A percentile compares a stretch with the other conserved stretches of the same genome.
Evolutionary conservation across 2,888 invertebrate genomes (phyloP).

Genomic region (Drosophila colorata): DNA sequence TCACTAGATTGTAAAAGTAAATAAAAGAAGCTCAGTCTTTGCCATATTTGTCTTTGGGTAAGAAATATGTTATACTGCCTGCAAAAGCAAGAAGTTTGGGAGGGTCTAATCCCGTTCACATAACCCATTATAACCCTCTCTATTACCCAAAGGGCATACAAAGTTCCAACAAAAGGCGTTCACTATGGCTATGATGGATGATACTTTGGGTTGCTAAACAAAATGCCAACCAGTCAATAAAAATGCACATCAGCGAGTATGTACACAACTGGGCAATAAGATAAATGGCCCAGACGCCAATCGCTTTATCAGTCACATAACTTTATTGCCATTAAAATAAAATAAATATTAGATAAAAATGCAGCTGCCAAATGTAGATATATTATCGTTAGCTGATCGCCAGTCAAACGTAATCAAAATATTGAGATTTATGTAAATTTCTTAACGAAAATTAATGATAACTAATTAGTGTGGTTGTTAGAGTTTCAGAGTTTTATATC

Average conservation of each 20-base stretch:
- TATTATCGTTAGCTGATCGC: constrained; percentile 42
- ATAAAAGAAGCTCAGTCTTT: too few species aligned
- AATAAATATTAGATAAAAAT: constrained; percentile 9
- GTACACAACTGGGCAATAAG: constrained; percentile 32
- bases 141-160: constrained; percentile 30
- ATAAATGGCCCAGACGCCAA: constrained; percentile 32
- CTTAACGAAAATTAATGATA: constrained; percentile 52
- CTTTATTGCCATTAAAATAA: constrained; percentile 4
- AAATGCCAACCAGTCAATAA: constrained; percentile 60
- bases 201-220: constrained; percentile 41
- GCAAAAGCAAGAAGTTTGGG: background rate
- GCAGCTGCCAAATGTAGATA: constrained; percentile 24
- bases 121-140: background rate
- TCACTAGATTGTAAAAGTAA: too few species aligned
- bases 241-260: constrained; percentile 54
- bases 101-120: background rate
- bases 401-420: constrained; percentile 16
- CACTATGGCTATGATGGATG: constrained; percentile 65
- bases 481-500: background rate
- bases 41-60: too few species aligned
- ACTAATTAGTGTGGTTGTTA: constrained; percentile 24
- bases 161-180: constrained; percentile 43
- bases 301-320: constrained; percentile 41
- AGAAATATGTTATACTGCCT: too few species aligned
- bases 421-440: constrained; percentile 51